Conservation (phyloP, 1,140 invertebrate genomes). For the Tetramorium simillimum region DNA sequence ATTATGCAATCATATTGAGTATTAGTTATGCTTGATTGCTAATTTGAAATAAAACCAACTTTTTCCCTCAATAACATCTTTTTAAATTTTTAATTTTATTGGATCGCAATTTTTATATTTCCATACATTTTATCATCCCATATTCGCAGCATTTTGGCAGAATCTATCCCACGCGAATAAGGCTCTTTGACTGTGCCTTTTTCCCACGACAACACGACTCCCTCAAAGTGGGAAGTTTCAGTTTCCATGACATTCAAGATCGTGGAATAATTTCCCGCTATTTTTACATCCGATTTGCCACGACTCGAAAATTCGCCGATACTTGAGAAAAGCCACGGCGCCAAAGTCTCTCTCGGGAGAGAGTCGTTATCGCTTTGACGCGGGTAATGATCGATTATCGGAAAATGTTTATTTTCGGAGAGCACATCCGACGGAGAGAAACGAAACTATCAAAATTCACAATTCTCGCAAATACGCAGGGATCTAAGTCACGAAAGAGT, state of each 20-base stretch:
- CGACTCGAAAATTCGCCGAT: constrained; percentile 2
- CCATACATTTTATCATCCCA: no score
- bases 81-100: no score
- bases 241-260: background rate
- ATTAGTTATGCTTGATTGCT: no score
- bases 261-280: background rate
- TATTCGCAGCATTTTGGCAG: no score
- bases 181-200: background rate
- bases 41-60: no score
- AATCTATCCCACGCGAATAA: no score
- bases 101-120: no score
- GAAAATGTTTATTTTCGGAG: constrained; percentile 51
- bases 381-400: constrained; percentile 54
- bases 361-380: constrained; percentile 20
- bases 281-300: background rate
- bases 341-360: background rate
- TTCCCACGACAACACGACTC: background rate
- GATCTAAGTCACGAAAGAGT: no score
- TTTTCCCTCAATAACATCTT: no score
- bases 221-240: background rate
- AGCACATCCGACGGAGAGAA: background rate
- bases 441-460: background rate
- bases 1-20: no score
- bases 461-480: background rate
- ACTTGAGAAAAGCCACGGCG: background rate